Base-by-base conservation (phyloP, 2,888 invertebrate genomes). In the Nymphalis urticae region DNA sequence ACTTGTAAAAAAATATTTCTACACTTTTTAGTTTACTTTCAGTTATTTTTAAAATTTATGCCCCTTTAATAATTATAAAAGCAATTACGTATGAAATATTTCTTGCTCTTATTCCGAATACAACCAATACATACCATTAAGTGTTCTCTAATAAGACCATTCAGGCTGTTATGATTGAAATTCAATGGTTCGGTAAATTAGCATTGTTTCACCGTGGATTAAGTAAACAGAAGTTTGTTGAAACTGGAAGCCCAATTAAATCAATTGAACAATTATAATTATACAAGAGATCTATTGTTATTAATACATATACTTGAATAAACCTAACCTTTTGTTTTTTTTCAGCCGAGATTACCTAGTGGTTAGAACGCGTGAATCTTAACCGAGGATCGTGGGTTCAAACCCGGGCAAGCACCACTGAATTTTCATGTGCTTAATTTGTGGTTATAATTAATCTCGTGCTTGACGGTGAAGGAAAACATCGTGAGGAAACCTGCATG, bases 281-380 rank as follows among this genome's bases (percentile, higher is more conserved):
- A 36, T 61, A 53, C 58, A 65, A 54, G 24, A 27, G 17, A 8
- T 54, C 17, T 54, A 27, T 54, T 7, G 27, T 54, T 54, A 17
- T 17, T 32, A 17, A 13, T 54, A 2, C 8, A 54, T 54, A 32
- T 32, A 17, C 0, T 17, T 13, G 3, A 24, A n/a, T n/a, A n/a
- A n/a, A 53, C 10, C 24, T 24, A 13, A 8, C 0, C 16, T 9
- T 19, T 51, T 21, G 21, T 53, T 19, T 0, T 21, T 24, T 21
- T 48, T n/a, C n/a, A n/a, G n/a, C n/a, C n/a, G n/a, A n/a, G n/a
- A n/a, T n/a, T n/a, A n/a, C n/a, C n/a, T n/a, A n/a, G n/a, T n/a
- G n/a, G n/a, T n/a, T n/a, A n/a, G n/a, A n/a, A n/a, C n/a, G n/a
- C n/a, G n/a, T n/a, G n/a, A n/a, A n/a, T n/a, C n/a, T n/a, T n/a